These are phyloP conservation scores for Apogon talboti DNA, from an alignment of 2,797 vertebrate genomes.

Conservation along the genomic window DNA sequence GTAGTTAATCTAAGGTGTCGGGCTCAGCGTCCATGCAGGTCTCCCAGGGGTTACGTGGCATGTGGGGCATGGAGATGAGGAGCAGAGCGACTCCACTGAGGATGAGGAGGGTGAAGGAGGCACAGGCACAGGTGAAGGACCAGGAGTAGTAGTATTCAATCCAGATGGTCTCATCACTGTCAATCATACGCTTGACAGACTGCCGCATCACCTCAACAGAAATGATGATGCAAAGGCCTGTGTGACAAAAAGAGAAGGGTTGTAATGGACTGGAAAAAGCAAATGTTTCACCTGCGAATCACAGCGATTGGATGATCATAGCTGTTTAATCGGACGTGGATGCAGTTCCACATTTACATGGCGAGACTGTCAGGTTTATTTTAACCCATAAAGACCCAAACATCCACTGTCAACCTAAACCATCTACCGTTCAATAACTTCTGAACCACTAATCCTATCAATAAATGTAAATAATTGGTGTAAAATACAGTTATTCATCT, in stretches of 20 bases:
- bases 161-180: slow-evolving; percentile 94
- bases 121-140: slow-evolving; percentile 94
- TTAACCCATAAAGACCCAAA: not conserved
- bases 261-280: slow-evolving; percentile 4
- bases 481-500: too few relatives aligned
- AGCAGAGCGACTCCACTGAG: slow-evolving; percentile 90
- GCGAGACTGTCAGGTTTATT: slow-evolving; percentile 3
- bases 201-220: slow-evolving; percentile 96
- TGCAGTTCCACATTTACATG: not conserved
- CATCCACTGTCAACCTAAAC: too few relatives aligned
- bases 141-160: slow-evolving; percentile 94
- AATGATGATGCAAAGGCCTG: slow-evolving; percentile 95
- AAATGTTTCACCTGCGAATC: slow-evolving; percentile 13
- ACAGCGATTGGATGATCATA: slow-evolving; percentile 22
- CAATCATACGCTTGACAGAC: slow-evolving; percentile 95
- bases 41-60: slow-evolving; percentile 98
- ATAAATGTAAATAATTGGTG: too few relatives aligned
- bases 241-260: slow-evolving; percentile 21
- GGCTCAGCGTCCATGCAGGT: slow-evolving; percentile 97
- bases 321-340: slow-evolving; percentile 6
- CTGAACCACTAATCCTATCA: too few relatives aligned
- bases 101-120: slow-evolving; percentile 92
- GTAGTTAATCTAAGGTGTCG: slow-evolving; percentile 81
- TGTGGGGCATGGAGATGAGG: slow-evolving; percentile 94
- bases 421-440: too few relatives aligned